Conservation (phyloP, 1,140 invertebrate species). For the Adoxophyes honmai region DNA sequence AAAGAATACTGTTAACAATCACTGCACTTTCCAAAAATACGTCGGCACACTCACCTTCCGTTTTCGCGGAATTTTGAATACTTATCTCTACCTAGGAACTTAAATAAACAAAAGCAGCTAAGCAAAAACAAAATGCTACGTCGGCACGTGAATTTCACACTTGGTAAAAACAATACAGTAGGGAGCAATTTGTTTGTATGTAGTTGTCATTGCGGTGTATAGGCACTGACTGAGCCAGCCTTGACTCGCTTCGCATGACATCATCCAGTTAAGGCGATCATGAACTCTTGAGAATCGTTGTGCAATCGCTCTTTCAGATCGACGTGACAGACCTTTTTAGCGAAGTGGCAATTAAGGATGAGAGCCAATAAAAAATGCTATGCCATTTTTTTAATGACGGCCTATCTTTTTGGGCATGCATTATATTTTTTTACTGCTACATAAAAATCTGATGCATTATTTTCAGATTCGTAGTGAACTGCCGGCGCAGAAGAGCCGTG, state of each 20-base stretch:
- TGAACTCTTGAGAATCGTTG: slow-evolving; percentile 8
- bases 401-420: too few relatives aligned
- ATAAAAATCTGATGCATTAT: too few relatives aligned
- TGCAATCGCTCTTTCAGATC: slow-evolving; percentile 1
- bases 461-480: too few relatives aligned
- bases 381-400: too few relatives aligned
- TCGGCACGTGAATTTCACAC: slow-evolving; percentile 54
- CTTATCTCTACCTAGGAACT: slow-evolving; percentile 31
- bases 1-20: too few relatives aligned
- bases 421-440: too few relatives aligned
- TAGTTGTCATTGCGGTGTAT: slow-evolving; percentile 65
- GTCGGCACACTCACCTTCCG: slow-evolving; percentile 57
- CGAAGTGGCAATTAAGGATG: background rate
- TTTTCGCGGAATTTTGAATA: slow-evolving; percentile 63
- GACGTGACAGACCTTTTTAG: slow-evolving; percentile 11
- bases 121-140: slow-evolving; percentile 31
- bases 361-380: too few relatives aligned
- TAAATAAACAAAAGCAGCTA: slow-evolving; percentile 26
- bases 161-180: slow-evolving; percentile 47
- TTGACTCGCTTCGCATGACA: slow-evolving; percentile 49
- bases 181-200: slow-evolving; percentile 35
- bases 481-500: too few relatives aligned
- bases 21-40: slow-evolving; percentile 14
- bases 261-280: slow-evolving; percentile 49
- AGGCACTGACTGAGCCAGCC: slow-evolving; percentile 26